Evolutionary conservation across 2,113 vertebrate species (phyloP).

Genomic region (Coptodon bakossiorum): DNA sequence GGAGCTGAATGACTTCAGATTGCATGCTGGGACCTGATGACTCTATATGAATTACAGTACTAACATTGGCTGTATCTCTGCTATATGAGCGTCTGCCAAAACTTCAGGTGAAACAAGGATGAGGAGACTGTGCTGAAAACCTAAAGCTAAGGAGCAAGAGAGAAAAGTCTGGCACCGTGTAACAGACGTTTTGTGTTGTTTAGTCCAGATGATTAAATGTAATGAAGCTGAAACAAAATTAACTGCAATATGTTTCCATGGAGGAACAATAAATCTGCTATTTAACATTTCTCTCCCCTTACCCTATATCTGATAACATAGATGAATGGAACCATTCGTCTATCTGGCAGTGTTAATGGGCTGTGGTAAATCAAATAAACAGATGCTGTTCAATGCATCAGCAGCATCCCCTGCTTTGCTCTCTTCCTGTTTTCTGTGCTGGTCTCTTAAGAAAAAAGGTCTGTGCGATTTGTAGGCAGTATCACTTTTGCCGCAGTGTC

Average conservation of each 20-base stretch:
- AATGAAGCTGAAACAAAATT: not conserved
- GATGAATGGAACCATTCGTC: not conserved
- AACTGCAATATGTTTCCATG: not conserved
- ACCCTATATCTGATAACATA: not conserved
- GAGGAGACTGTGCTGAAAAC: not conserved
- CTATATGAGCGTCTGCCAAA: not conserved
- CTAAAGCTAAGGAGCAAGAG: not conserved
- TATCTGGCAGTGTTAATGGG: not conserved
- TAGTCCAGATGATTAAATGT: not conserved
- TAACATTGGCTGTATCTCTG: not conserved
- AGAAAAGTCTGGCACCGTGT: not conserved
- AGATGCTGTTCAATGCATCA: not conserved
- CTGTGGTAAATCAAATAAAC: not conserved
- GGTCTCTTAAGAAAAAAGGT: not conserved
- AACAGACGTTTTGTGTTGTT: not conserved
- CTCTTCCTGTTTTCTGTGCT: not conserved
- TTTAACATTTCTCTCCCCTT: not conserved
- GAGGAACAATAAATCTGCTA: not conserved
- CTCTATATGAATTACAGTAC: not conserved
- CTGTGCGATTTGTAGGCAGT: not conserved
- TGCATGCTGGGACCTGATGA: slow-evolving; percentile 12
- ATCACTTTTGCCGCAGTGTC: not conserved
- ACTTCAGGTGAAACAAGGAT: not conserved
- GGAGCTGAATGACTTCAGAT: slow-evolving; percentile 42
- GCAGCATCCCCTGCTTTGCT: not conserved